Evolutionary conservation across 2,113 vertebrate species (phyloP).

Genomic region (Vimba vimba): DNA sequence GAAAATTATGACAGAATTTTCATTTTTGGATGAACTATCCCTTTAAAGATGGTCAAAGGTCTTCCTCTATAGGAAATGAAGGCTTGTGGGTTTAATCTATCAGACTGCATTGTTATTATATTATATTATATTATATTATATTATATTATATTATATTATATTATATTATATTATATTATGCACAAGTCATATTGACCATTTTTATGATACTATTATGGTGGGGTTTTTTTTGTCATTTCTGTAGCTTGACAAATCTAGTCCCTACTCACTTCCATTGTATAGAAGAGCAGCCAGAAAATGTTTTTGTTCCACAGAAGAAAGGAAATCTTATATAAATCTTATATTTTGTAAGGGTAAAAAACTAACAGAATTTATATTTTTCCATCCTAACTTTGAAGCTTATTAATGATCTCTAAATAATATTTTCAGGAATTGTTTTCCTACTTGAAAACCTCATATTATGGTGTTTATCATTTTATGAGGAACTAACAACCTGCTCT

Average conservation of each 20-base stretch:
- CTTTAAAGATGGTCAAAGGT: too few species aligned
- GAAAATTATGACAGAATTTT: too few species aligned
- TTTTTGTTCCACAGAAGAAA: background rate
- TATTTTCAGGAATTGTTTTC: background rate
- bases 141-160: background rate
- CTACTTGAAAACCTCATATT: background rate
- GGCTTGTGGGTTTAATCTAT: too few species aligned
- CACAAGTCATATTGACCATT: background rate
- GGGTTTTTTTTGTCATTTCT: background rate
- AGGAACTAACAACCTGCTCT: background rate
- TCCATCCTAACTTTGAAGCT: background rate
- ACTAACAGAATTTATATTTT: background rate
- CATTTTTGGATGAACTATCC: too few species aligned
- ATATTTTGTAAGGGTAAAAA: background rate
- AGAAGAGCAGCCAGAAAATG: background rate
- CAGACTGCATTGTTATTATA: background rate
- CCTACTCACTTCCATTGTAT: background rate
- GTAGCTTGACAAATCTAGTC: background rate
- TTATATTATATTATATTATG: background rate
- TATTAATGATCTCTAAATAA: background rate
- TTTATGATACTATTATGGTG: background rate
- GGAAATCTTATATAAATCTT: too few species aligned
- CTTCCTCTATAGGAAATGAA: too few species aligned
- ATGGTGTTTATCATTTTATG: background rate
- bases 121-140: background rate